These are phyloP conservation scores for Leptinotarsa texana DNA, from an alignment of 1,140 invertebrate species.

Conservation along the genomic window DNA sequence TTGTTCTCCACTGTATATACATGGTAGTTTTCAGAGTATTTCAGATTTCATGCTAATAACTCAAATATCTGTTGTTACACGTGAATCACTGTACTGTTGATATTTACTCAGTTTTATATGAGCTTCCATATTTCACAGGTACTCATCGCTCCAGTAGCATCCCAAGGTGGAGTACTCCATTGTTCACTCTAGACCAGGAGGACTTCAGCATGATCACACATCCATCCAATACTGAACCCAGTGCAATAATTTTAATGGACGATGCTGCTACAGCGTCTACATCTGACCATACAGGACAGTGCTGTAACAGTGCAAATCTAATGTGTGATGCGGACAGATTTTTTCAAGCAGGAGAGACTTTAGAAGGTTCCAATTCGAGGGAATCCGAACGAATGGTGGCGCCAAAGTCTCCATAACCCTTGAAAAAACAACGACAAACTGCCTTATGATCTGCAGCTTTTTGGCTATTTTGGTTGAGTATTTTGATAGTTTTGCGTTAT, in stretches of 20 bases:
- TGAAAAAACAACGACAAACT: constrained; percentile 46
- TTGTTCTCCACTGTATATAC: too few species aligned
- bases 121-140: constrained; percentile 31
- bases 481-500: constrained; percentile 42
- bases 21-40: too few species aligned
- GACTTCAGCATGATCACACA: constrained; percentile 89
- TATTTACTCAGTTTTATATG: too few species aligned
- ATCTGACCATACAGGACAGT: constrained; percentile 47
- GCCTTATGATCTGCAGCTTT: constrained; percentile 51
- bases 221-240: constrained; percentile 66
- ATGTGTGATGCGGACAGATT: constrained; percentile 54
- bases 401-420: constrained; percentile 43
- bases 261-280: constrained; percentile 55
- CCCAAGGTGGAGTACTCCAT: constrained; percentile 84
- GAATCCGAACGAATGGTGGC: constrained; percentile 42
- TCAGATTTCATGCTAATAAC: too few species aligned
- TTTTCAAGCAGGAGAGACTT: constrained; percentile 51
- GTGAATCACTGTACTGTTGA: too few species aligned
- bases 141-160: constrained; percentile 66
- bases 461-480: constrained; percentile 52
- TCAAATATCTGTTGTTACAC: too few species aligned
- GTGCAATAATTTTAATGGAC: constrained; percentile 72
- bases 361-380: constrained; percentile 43
- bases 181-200: constrained; percentile 89
- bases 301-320: constrained; percentile 52